A percentile compares a stretch with the other conserved stretches of the same genome.
These are phyloP conservation scores for Mionectes olivaceus DNA, from an alignment of 2,797 vertebrate species.

Conservation along the genomic window DNA sequence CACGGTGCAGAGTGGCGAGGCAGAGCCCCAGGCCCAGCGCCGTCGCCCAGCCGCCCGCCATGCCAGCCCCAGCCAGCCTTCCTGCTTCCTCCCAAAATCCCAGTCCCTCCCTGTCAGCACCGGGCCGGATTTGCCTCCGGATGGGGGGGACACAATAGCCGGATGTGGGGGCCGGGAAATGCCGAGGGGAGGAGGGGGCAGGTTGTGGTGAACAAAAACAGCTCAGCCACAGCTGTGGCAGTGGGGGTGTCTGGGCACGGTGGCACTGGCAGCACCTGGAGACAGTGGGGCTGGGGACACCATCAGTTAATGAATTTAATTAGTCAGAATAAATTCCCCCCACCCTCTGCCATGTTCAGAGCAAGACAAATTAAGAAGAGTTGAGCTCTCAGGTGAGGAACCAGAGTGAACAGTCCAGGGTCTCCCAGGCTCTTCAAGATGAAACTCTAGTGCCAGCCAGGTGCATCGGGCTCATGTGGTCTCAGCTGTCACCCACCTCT, in stretches of 20 bases:
- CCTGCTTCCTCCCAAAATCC: background rate
- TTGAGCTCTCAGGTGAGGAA: background rate
- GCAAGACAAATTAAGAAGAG: background rate
- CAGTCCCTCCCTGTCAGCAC: background rate
- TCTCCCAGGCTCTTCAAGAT: background rate
- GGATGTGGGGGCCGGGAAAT: background rate
- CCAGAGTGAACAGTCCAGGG: background rate
- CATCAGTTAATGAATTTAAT: background rate
- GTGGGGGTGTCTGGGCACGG: rapidly evolving
- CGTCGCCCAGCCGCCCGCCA: background rate
- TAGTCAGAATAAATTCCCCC: background rate
- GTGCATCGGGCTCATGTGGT: rapidly evolving
- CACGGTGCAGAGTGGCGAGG: background rate
- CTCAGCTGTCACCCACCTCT: background rate
- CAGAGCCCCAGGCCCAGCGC: conserved; percentile 9
- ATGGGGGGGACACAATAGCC: conserved; percentile 45
- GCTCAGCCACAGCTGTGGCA: background rate
- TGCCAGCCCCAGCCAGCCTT: background rate
- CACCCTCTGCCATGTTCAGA: background rate
- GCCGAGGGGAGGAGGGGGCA: background rate
- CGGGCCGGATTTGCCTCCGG: background rate
- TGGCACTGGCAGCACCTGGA: background rate
- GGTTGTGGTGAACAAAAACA: background rate
- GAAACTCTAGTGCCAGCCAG: background rate
- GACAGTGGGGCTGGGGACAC: background rate